Evolutionary conservation across 2,797 vertebrate species (phyloP), one percentile per base, ranked within the genome.

Genomic region (Miichthys miiuy): DNA sequence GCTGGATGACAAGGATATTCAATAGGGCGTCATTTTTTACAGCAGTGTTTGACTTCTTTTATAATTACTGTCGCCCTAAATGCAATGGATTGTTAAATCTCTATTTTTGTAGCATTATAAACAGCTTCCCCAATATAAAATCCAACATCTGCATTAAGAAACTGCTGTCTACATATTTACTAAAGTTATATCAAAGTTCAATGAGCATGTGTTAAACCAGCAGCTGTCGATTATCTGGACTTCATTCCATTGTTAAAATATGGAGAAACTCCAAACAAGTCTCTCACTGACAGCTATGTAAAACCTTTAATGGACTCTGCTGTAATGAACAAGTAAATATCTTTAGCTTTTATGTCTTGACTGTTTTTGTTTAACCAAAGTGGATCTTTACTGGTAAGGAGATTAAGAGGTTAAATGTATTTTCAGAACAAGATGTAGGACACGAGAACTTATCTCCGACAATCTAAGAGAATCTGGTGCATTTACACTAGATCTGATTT

Each of bases 71-170:
- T 68, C 23, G 71, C 27, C 47, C 12, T 51, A 65, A 65, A 73
- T 71, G 41, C 62, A 70, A 72, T 41, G 21, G 51, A 74, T 70
- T 74, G 25, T 70, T 75, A 61, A 20, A 77, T 73, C 57, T 87
- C 64, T 85, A 83, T 83, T 87, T 88, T 91, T 90, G 51, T 89
- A 84, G 60, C 68, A 77, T 51, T 60, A 57, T 10, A 52, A 63
- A 74, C 63, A 18, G 18, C 51, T 48, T 62, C 5, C 21, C 56
- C 27, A 47, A 8, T 81, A 72, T 70, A 62, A 82, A 66, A 68
- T 42, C 5, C 20, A 75, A 17, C 5, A 1, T 63, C 46, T 85
- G 67, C 27, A 86, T 80, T 70, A 71, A 81, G 20, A 79, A 77
- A 62, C 20, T 5, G 54, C 54, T 71, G 63, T 69, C 55, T 34